Evolutionary conservation across 2,113 vertebrate species (phyloP).

Genomic region (Bubo scandiacus): DNA sequence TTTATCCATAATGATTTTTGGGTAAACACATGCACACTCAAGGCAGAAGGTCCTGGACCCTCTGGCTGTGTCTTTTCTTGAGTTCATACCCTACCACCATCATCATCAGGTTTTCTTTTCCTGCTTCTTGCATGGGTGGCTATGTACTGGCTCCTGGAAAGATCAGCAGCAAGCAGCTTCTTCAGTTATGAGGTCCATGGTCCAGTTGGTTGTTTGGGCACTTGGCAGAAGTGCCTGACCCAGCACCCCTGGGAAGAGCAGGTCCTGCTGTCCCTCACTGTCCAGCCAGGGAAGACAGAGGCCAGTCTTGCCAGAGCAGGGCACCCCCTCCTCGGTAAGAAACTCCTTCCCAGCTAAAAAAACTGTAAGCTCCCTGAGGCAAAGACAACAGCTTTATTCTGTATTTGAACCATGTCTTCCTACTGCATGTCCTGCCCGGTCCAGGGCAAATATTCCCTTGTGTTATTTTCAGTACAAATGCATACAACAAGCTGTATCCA

Average conservation of each 20-base stretch:
- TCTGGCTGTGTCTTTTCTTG: not conserved
- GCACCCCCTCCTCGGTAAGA: not conserved
- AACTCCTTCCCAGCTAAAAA: not conserved
- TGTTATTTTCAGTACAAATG: not conserved
- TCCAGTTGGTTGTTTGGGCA: not conserved
- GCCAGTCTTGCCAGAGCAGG: not conserved
- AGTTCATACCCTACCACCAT: not conserved
- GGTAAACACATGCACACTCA: not conserved
- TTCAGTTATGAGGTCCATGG: not conserved
- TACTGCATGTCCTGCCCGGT: rapidly evolving
- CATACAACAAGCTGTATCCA: not conserved
- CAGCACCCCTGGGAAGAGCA: not conserved
- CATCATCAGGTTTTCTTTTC: not conserved
- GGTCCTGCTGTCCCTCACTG: not conserved
- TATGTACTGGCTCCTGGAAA: not conserved
- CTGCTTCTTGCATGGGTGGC: not conserved
- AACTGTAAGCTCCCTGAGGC: not conserved
- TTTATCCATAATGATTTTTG: not conserved
- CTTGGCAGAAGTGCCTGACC: not conserved
- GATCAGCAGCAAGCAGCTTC: not conserved
- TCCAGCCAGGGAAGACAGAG: not conserved
- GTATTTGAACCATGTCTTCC: not conserved
- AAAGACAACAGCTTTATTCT: not conserved
- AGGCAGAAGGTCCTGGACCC: not conserved
- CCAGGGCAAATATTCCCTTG: rapidly evolving